A percentile compares a stretch with the other conserved stretches of the same genome.
Conservation (phyloP, 2,113 vertebrate species). For the Dasyurus viverrinus region DNA sequence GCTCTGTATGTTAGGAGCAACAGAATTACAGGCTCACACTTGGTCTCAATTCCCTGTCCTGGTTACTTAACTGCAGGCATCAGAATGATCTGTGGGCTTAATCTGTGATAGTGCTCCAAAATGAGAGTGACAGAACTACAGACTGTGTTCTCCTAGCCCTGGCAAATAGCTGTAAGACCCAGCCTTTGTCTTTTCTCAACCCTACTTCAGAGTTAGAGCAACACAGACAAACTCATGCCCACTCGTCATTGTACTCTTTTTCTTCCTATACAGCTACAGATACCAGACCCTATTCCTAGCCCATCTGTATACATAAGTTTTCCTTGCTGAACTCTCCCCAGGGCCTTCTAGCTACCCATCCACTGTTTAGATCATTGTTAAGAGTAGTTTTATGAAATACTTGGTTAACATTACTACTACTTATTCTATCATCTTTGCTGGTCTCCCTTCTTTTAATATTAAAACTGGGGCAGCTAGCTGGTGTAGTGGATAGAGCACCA, state of each 20-base stretch:
- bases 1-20: neutral
- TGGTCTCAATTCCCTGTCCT: neutral
- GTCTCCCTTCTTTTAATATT: neutral
- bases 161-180: neutral
- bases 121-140: neutral
- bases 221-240: neutral
- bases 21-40: neutral
- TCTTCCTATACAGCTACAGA: neutral
- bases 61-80: neutral
- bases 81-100: neutral
- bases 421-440: neutral
- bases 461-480: too few relatives aligned
- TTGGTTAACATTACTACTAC: neutral
- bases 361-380: neutral
- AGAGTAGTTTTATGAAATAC: neutral
- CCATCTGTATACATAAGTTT: neutral
- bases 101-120: neutral
- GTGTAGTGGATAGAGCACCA: too few relatives aligned
- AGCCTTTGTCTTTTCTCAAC: neutral
- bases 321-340: neutral
- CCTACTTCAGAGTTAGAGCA: neutral
- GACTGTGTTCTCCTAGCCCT: neutral
- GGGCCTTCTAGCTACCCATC: neutral
- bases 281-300: neutral
- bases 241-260: neutral